Conservation (phyloP, 2,888 invertebrate species). For the Neuroscelio doddi region DNA sequence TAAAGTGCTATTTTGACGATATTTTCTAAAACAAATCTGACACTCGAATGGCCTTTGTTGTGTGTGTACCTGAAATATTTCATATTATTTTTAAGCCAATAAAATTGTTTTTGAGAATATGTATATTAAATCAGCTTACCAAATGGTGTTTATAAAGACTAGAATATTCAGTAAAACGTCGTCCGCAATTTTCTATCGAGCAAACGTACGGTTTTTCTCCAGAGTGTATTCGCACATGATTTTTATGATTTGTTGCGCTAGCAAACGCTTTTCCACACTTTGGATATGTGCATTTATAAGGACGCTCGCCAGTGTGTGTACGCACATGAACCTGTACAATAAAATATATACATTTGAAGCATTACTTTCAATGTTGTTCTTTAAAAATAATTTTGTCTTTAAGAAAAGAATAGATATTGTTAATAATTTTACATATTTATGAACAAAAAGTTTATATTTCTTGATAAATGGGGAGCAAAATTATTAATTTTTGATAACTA, state of each 20-base stretch:
- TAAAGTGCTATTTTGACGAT: conserved; percentile 77
- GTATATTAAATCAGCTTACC: conserved; percentile 35
- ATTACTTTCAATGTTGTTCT: too few species aligned
- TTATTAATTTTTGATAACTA: too few species aligned
- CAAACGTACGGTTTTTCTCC: conserved; percentile 81
- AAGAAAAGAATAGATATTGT: too few species aligned
- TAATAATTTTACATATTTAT: too few species aligned
- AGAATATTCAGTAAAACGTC: conserved; percentile 81
- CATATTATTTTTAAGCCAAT: background rate
- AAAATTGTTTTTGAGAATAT: background rate
- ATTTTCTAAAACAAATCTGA: conserved; percentile 75
- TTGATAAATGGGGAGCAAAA: too few species aligned
- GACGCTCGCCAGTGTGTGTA: conserved; percentile 80
- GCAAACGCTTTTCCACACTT: conserved; percentile 79
- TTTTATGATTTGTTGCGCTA: conserved; percentile 80
- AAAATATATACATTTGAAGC: too few species aligned
- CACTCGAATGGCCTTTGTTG: conserved; percentile 76
- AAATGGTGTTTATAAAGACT: conserved; percentile 70
- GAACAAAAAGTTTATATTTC: too few species aligned
- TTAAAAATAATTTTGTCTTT: too few species aligned
- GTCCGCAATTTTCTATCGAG: conserved; percentile 76
- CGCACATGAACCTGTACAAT: conserved; percentile 74
- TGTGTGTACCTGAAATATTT: conserved; percentile 72
- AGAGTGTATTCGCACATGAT: conserved; percentile 80
- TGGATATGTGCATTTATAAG: conserved; percentile 76